Conservation (phyloP, 2,888 invertebrate species). For the Allacma fusca region DNA sequence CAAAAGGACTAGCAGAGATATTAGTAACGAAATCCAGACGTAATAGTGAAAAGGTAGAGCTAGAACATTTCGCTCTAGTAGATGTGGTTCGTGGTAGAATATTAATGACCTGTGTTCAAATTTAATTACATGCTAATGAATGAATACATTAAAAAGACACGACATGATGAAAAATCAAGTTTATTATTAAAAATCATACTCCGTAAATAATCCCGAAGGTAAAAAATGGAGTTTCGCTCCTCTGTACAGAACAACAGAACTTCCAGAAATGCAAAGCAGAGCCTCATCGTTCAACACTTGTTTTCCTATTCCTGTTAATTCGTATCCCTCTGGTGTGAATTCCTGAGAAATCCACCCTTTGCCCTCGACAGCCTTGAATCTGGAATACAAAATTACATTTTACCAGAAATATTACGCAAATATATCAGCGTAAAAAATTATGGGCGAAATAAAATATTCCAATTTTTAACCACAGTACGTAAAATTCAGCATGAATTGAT, state of each 20-base stretch:
- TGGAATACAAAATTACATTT: too few species aligned
- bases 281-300: slow-evolving; percentile 13
- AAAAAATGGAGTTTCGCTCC: neutral
- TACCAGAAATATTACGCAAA: too few species aligned
- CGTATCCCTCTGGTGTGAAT: neutral
- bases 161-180: slow-evolving; percentile 11
- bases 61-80: neutral
- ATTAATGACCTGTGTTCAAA: neutral
- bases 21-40: neutral
- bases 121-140: too few species aligned
- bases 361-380: neutral
- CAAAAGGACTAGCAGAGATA: neutral
- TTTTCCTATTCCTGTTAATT: neutral
- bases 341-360: neutral
- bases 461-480: too few species aligned
- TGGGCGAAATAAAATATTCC: too few species aligned
- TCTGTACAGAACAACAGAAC: neutral
- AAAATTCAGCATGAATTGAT: slow-evolving; percentile 30
- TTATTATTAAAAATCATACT: neutral
- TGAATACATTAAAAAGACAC: too few species aligned
- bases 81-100: neutral
- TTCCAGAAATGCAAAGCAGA: neutral
- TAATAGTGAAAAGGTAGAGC: neutral
- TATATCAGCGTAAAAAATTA: too few species aligned
- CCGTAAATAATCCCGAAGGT: neutral